A percentile compares a stretch with the other conserved stretches of the same genome.
Conservation (phyloP, 1,140 invertebrate genomes). For the Phocides pigmalion region DNA sequence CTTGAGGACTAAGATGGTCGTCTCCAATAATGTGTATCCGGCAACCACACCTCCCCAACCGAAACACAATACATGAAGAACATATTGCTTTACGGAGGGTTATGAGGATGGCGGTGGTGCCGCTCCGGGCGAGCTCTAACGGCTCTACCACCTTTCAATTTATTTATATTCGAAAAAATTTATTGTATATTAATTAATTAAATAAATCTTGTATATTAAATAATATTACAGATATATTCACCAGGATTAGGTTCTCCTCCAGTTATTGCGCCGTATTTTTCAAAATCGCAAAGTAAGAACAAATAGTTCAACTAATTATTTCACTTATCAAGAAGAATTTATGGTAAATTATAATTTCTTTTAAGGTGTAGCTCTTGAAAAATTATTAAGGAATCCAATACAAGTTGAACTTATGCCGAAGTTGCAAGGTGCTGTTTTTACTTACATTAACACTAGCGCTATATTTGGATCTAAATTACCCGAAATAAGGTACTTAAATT, state of each 20-base stretch:
- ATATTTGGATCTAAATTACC: slow-evolving; percentile 49
- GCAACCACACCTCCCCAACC: no score
- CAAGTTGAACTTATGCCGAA: slow-evolving; percentile 52
- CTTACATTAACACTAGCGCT: slow-evolving; percentile 54
- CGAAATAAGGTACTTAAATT: slow-evolving; percentile 50
- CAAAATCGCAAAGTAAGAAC: slow-evolving; percentile 47
- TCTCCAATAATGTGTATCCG: no score
- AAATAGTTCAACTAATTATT: background rate
- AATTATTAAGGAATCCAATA: slow-evolving; percentile 49
- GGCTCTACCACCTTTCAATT: no score
- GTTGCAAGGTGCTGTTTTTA: slow-evolving; percentile 55
- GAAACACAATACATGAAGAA: no score
- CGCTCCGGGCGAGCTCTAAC: no score
- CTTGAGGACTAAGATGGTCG: no score
- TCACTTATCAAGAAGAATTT: no score
- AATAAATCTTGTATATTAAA: background rate
- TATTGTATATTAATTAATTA: no score
- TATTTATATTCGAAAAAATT: no score
- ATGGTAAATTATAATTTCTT: slow-evolving; percentile 12
- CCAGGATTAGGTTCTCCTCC: slow-evolving; percentile 42
- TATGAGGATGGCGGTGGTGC: no score
- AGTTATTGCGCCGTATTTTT: slow-evolving; percentile 61
- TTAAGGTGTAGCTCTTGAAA: slow-evolving; percentile 44
- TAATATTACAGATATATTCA: slow-evolving; percentile 52
- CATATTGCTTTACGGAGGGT: no score